Base-by-base conservation (phyloP, 2,888 invertebrate species). In the Theodoxus fluviatilis region DNA sequence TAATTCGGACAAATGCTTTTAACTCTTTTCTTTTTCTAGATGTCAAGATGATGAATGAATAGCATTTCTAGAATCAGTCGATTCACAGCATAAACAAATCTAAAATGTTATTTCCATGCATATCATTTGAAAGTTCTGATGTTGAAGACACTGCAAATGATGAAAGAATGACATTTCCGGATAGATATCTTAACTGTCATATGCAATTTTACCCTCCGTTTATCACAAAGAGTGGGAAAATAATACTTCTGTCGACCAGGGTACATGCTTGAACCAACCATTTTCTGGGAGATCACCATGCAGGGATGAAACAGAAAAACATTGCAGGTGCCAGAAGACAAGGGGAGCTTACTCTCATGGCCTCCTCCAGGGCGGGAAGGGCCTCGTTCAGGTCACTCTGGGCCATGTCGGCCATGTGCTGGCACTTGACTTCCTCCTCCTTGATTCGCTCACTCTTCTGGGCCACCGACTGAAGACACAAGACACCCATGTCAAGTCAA, bases 341-440 rank as follows among this genome's bases (percentile, higher is more conserved):
- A 65, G n/a, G 2, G 28, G 12, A 63, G 31, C 76, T 74, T 71
- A 90, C 90, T 86, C 85, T 87, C 83, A 94, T 91, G 35, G 95
- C 95, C 80, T 94, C 94, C 47, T 94, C 92, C 0, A 96, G 87
- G 18, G 94, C 94, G 0, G 95, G 96, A 91, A 96, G 91, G 2
- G 94, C 95, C 76, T 92, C 91, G 71, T 93, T 93, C 66, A 96
- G 88, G 88, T 96, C 95, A 28, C 92, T 90, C 86, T 94, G 91
- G 37, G 95, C 95, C 0, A 93, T 90, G 68, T 92, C 92, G 0
- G 94, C 94, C 83, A 95, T 89, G 83, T 91, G 91, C 87, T 93
- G 92, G 85, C 94, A 95, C 81, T 93, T 92, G 6, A 90, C 89
- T 85, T 94, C 94, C 81, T 95, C 95, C 79, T 93, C 92, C 67